Percentiles rank a stretch among this genome's conserved stretches.
phyloP scores from a whole-genome alignment of 2,888 invertebrate species.

The Cephus pygmeus region DNA sequence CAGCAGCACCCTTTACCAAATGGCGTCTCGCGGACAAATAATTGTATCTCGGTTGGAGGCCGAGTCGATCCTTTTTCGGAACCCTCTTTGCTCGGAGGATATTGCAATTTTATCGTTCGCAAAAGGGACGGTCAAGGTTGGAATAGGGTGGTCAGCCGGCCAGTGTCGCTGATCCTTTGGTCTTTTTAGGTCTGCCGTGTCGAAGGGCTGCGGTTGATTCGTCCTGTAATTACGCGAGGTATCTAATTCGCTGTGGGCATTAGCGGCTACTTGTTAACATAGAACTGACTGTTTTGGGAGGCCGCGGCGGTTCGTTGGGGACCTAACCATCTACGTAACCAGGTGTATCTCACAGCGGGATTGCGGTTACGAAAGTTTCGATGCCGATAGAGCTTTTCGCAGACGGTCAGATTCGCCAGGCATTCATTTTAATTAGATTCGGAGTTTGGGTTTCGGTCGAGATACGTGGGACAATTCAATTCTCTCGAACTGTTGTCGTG shows the following conservation, averaged over 20 bases:
- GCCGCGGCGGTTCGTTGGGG: background rate
- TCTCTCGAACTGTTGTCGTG: background rate
- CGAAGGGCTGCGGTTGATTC: background rate
- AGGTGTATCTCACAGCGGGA: background rate
- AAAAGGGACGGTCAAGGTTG: background rate
- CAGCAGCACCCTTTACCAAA: background rate
- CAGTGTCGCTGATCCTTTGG: background rate
- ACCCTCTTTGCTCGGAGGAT: background rate
- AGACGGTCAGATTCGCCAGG: background rate
- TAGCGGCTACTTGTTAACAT: background rate
- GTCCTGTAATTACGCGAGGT: background rate
- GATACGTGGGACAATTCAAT: background rate
- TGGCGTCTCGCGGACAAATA: background rate
- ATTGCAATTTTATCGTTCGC: background rate
- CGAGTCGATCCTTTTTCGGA: background rate
- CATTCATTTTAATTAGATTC: background rate
- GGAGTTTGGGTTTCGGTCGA: background rate
- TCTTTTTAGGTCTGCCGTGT: background rate
- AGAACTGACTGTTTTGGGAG: background rate
- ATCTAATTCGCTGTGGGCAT: background rate
- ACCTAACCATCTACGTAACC: background rate
- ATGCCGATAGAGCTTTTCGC: background rate
- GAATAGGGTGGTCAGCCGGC: background rate
- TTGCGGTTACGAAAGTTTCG: background rate
- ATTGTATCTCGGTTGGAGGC: background rate